A percentile compares a stretch with the other conserved stretches of the same genome.
These are phyloP conservation scores for Acanthis flammea DNA, from an alignment of 2,797 vertebrate species.

Conservation along the genomic window DNA sequence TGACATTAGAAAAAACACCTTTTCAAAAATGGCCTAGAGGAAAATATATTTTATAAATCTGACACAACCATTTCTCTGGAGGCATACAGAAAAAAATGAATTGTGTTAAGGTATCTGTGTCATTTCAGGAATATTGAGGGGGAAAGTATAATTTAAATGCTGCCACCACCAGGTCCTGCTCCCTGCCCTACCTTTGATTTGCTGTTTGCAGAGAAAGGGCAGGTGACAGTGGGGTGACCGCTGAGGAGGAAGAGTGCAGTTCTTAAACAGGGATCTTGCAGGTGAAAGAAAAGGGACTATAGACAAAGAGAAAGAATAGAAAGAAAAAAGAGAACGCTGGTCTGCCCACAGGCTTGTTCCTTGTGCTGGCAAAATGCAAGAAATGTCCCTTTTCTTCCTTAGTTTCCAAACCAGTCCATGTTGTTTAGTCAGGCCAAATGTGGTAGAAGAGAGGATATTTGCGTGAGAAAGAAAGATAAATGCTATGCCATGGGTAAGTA, in stretches of 20 bases:
- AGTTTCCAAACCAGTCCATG: not conserved
- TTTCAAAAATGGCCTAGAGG: not conserved
- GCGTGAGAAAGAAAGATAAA: not conserved
- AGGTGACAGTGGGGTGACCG: not conserved
- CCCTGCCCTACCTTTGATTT: not conserved
- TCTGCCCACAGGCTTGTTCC: fast-evolving
- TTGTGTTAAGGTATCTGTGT: not conserved
- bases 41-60: not conserved
- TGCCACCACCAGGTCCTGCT: not conserved
- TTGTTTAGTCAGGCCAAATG: not conserved
- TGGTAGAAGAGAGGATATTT: not conserved
- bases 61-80: not conserved
- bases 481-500: not conserved
- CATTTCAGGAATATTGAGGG: not conserved
- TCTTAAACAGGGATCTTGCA: not conserved
- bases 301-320: not conserved
- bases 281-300: not conserved
- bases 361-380: not conserved
- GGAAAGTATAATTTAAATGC: not conserved
- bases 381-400: not conserved
- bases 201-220: not conserved
- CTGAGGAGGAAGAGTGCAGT: not conserved
- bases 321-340: not conserved
- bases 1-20: not conserved
- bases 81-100: not conserved